Evolutionary conservation across 2,888 invertebrate genomes (phyloP), one percentile per base, ranked within the genome.

Genomic region (Idaea straminata): DNA sequence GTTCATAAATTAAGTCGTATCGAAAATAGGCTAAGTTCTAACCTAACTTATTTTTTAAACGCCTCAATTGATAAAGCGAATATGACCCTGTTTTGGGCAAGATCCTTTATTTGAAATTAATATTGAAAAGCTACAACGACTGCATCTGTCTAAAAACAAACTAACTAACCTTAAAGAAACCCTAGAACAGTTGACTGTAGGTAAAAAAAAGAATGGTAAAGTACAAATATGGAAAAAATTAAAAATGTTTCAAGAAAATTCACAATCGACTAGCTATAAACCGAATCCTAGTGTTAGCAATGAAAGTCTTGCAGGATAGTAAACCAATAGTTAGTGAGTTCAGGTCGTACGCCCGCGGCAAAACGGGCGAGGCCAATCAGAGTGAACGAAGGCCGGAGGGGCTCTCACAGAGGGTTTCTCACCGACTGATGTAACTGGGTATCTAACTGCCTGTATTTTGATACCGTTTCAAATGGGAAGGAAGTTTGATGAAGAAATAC

Each of bases 351-450:
- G 86, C 91, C 86, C 70, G 77, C 64, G 87, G 91, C 89, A 74
- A 25, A 59, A 82, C 77, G 75, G 78, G 77, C 77, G 80, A 78
- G 80, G 80, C 80, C 85, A 81, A 84, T 85, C 83, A 82, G 76
- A 84, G 86, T 83, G 86, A 88, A 88, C 82, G 81, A 75, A 76
- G 78, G 83, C 88, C 88, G 76, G 77, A 77, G 83, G 86, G 85
- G 88, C 87, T 87, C 88, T 82, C 85, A 83, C 75, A 76, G 75
- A 76, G 74, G 75, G 77, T 82, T 91, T 92, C 91, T 89, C 91
- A 91, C 89, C 83, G 83, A 79, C 77, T 76, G 69, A 79, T 74
- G 74, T 81, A 81, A 84, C 83, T 78, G 78, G 76, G 67, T 70
- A 64, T 74, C 74, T 81, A 81, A 84, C 83, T 78, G 78, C 76